Evolutionary conservation across 1,140 invertebrate genomes (phyloP).

Genomic region (Cotesia glomerata): DNA sequence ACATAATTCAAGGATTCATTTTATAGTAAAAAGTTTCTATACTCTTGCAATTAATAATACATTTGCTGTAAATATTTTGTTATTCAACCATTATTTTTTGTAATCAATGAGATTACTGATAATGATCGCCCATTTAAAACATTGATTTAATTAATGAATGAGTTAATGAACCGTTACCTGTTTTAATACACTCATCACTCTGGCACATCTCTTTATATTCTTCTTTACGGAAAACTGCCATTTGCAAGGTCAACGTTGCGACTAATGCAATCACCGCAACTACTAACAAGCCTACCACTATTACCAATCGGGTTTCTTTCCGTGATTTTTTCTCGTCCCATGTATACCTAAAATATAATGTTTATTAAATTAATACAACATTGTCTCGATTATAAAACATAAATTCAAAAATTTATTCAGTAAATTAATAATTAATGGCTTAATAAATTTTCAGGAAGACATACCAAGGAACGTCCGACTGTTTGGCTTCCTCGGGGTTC

Average conservation of each 20-base stretch:
- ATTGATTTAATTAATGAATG: neutral
- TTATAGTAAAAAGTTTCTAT: neutral
- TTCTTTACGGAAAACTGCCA: slow-evolving; percentile 49
- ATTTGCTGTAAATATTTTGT: too few species aligned
- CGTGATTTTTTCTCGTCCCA: slow-evolving; percentile 47
- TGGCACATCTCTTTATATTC: slow-evolving; percentile 60
- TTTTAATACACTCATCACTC: slow-evolving; percentile 59
- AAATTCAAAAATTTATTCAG: slow-evolving; percentile 1
- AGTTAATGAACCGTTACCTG: slow-evolving; percentile 44
- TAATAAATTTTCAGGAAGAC: slow-evolving; percentile 5
- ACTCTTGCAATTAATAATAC: too few species aligned
- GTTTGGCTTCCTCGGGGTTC: slow-evolving; percentile 14
- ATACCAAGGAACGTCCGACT: slow-evolving; percentile 41
- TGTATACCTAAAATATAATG: slow-evolving; percentile 32
- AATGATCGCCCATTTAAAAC: neutral
- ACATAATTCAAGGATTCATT: neutral
- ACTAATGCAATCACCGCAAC: slow-evolving; percentile 57
- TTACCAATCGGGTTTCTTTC: slow-evolving; percentile 52
- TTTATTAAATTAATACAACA: neutral
- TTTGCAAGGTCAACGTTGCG: slow-evolving; percentile 53
- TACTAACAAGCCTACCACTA: slow-evolving; percentile 53
- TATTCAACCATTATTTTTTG: too few species aligned
- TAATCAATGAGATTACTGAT: too few species aligned
- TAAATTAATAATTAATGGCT: neutral
- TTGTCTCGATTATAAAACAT: too few species aligned